These are phyloP conservation scores for Lochmaea crataegi DNA, from an alignment of 2,888 invertebrate genomes.

Conservation along the genomic window DNA sequence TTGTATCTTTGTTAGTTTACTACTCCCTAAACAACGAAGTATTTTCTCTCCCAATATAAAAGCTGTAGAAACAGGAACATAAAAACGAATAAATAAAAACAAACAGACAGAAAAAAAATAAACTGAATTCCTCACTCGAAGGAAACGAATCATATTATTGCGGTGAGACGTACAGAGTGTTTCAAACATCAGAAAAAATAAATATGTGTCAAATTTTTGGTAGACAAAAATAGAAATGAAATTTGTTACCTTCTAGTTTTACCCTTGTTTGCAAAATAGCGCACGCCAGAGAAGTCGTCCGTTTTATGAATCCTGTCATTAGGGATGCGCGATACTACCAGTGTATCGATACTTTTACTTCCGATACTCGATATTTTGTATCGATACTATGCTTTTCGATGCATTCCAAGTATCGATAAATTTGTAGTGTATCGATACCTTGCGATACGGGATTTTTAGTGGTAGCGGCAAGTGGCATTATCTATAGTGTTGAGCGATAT, in stretches of 20 bases:
- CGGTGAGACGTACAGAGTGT: not conserved
- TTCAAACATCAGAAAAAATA: not conserved
- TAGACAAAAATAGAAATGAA: not conserved
- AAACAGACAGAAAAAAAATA: not conserved
- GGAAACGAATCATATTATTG: not conserved
- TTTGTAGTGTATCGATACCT: too few species aligned
- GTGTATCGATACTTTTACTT: too few species aligned
- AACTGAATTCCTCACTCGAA: conserved; percentile 3
- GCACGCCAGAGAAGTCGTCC: not conserved
- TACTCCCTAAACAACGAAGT: not conserved
- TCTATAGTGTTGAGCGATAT: too few species aligned
- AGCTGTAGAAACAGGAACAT: not conserved
- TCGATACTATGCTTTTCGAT: too few species aligned
- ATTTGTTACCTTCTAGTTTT: too few species aligned
- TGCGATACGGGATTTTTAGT: too few species aligned
- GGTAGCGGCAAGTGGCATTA: too few species aligned
- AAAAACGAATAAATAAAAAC: not conserved
- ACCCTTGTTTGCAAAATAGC: too few species aligned
- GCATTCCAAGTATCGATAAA: too few species aligned
- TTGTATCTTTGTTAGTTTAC: not conserved
- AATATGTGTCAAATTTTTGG: not conserved
- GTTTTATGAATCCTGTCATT: not conserved
- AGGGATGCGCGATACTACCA: too few species aligned
- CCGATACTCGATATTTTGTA: too few species aligned
- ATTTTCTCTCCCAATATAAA: not conserved